Base-by-base conservation (phyloP, 2,113 vertebrate species). In the Hydrolagus affinis region DNA sequence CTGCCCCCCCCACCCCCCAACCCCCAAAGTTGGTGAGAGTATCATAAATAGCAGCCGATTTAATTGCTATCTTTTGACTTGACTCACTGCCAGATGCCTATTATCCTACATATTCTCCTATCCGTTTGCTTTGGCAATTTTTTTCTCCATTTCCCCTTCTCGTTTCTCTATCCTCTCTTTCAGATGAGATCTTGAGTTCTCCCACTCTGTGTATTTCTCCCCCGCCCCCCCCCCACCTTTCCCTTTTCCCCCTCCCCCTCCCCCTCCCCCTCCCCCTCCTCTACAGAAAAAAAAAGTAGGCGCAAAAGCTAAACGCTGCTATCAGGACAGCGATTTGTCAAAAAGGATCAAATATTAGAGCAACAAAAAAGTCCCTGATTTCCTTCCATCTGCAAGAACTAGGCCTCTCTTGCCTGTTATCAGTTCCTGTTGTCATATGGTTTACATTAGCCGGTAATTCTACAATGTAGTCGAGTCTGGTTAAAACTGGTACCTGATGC, bases 401-500 rank as follows among this genome's bases (percentile, higher is more conserved):
- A 28, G 44, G 44, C 44, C 44, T 66, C 60, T 66, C 62, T n/a
- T 66, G 78, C 8, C 25, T 21, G 78, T 83, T 83, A 83, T 83
- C 78, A 68, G 60, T 83, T 83, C 14, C 23, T 30, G 9, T 30
- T 66, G 78, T 83, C 78, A 83, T 83, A 83, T 83, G 78, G 60
- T 66, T 17, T 32, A 28, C 25, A 66, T 83, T 83, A 83, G 66
- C 25, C 66, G 7, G 78, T 83, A 66, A 66, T 83, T 83, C 66
- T 83, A 83, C 78, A 83, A 83, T 83, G 78, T 60, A 83, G 23
- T 30, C 60, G 78, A 83, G 66, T 83, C 78, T 83, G 78, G 60
- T 12, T 66, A 83, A 66, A 44, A 66, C 62, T 28, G 1, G 4
- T 66, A 64, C 25, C 60, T 17, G 28, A 83, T 21, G 7, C 21